A percentile compares a stretch with the other conserved stretches of the same genome.
Conservation (phyloP, 1,140 invertebrate genomes). For the Papilio aristodemus region DNA sequence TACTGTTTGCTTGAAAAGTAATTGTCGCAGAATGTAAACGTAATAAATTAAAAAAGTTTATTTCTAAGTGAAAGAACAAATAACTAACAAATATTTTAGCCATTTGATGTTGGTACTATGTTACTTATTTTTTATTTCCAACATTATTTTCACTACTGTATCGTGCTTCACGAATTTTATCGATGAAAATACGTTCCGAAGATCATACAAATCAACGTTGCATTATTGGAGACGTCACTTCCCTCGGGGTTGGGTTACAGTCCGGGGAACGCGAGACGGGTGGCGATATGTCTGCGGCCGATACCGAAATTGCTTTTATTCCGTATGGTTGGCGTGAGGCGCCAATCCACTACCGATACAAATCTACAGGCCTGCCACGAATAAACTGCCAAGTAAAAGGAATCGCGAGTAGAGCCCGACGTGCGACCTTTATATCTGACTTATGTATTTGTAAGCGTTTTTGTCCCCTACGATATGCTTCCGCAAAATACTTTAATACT, state of each 20-base stretch:
- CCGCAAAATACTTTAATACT: background rate
- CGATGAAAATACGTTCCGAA: conserved; percentile 24
- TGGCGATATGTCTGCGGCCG: conserved; percentile 44
- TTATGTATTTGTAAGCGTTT: conserved; percentile 27
- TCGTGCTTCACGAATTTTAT: conserved; percentile 51
- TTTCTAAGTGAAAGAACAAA: too few species aligned
- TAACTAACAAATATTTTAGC: too few species aligned
- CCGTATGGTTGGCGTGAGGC: conserved; percentile 58
- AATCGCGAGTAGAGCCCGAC: conserved; percentile 53
- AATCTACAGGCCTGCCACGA: conserved; percentile 66
- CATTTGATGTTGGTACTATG: too few species aligned
- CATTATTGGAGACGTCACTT: conserved; percentile 44
- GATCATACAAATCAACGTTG: conserved; percentile 56
- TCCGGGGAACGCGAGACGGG: conserved; percentile 54
- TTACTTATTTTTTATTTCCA: background rate
- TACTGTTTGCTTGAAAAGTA: too few species aligned
- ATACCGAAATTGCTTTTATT: conserved; percentile 63
- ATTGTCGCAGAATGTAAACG: too few species aligned
- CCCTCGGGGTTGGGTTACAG: conserved; percentile 39
- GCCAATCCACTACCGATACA: conserved; percentile 64
- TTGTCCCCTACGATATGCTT: background rate
- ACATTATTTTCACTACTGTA: background rate
- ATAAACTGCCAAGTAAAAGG: conserved; percentile 70
- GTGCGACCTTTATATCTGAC: conserved; percentile 26
- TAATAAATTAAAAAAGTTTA: too few species aligned